Percentiles rank a stretch among this genome's conserved stretches.
Conservation (phyloP, 2,797 vertebrate species). For the Siniperca obscura region DNA sequence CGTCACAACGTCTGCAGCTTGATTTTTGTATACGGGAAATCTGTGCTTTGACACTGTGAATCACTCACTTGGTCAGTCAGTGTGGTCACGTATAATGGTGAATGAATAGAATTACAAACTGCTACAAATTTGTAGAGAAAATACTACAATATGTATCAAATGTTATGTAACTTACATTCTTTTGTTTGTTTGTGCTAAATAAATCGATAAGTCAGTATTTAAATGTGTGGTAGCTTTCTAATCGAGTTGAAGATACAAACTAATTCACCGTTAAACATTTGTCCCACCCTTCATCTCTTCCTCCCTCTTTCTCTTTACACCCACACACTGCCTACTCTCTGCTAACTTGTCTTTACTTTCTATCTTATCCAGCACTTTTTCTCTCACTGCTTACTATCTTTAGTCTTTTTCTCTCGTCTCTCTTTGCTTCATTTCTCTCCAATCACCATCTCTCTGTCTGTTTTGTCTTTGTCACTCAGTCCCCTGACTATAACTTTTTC, state of each 20-base stretch:
- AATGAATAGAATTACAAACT: background rate
- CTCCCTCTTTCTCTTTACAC: conserved; percentile 20
- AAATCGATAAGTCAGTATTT: background rate
- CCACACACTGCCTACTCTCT: conserved; percentile 29
- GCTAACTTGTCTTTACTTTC: background rate
- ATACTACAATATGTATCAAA: background rate
- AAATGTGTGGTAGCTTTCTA: background rate
- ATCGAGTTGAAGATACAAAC: background rate
- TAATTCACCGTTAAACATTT: conserved; percentile 14
- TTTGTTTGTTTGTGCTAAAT: background rate
- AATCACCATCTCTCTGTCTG: background rate
- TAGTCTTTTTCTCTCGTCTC: background rate
- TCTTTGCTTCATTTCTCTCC: background rate
- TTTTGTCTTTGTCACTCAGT: conserved; percentile 15
- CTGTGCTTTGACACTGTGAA: conserved; percentile 11
- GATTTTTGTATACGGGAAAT: conserved; percentile 2
- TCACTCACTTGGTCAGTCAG: conserved; percentile 8
- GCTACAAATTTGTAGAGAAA: conserved; percentile 9
- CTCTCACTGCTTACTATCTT: conserved; percentile 1
- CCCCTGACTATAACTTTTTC: background rate
- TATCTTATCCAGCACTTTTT: background rate
- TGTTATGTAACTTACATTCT: conserved; percentile 9
- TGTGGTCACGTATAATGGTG: background rate
- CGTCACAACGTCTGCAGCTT: background rate
- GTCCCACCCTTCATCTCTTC: conserved; percentile 16